These are phyloP conservation scores for Steinernema khuongi DNA, from an alignment of 1,140 invertebrate genomes.

Conservation along the genomic window DNA sequence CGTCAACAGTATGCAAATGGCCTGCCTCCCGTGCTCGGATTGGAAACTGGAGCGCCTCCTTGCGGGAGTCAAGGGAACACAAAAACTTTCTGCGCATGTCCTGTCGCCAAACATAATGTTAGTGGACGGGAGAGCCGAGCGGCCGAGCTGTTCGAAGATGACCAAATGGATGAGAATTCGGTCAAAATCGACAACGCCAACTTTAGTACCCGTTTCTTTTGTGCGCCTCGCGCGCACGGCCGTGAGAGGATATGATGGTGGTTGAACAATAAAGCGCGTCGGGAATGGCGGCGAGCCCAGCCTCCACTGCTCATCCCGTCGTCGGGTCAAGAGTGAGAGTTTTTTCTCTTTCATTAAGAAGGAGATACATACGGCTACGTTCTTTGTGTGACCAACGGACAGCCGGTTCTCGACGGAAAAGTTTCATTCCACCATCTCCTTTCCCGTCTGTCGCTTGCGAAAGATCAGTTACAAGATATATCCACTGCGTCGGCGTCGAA, in stretches of 20 bases:
- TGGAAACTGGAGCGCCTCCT: neutral
- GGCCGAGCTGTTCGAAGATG: neutral
- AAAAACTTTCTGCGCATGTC: neutral
- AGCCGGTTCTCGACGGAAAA: too few relatives aligned
- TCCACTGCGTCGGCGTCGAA: too few relatives aligned
- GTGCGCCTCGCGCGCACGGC: neutral
- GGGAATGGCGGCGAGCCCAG: neutral
- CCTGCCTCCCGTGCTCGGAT: too few relatives aligned
- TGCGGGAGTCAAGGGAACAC: neutral
- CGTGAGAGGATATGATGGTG: neutral
- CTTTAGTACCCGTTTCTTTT: neutral
- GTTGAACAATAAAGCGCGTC: conserved; percentile 7
- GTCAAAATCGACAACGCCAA: neutral
- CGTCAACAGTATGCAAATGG: conserved; percentile 14
- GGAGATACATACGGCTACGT: too few relatives aligned
- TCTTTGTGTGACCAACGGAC: too few relatives aligned
- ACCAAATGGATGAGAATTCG: conserved; percentile 6
- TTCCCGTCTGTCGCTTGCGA: too few relatives aligned
- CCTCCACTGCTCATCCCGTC: neutral
- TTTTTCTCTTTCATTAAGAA: neutral
- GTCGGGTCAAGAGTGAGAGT: conserved; percentile 2
- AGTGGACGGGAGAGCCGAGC: neutral
- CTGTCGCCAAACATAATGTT: conserved; percentile 4
- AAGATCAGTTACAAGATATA: too few relatives aligned
- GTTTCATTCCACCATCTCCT: too few relatives aligned